A percentile compares a stretch with the other conserved stretches of the same genome.
Evolutionary conservation across 2,888 invertebrate genomes (phyloP).

Genomic region (Tetropium fuscum): DNA sequence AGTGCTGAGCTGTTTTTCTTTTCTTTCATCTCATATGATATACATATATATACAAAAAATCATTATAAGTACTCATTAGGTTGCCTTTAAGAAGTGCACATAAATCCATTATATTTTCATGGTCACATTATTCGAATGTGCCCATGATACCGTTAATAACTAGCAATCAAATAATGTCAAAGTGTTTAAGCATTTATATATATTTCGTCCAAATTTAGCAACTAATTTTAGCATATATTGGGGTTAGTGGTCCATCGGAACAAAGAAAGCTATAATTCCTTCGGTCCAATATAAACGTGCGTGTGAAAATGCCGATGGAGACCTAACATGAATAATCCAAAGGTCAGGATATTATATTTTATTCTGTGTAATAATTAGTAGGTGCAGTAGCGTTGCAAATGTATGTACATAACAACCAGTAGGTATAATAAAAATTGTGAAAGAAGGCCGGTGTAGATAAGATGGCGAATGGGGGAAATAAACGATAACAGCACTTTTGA

Average conservation of each 20-base stretch:
- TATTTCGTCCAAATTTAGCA: background rate
- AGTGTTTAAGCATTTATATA: background rate
- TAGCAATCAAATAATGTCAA: background rate
- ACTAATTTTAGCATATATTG: slow-evolving; percentile 47
- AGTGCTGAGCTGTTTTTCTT: too few species aligned
- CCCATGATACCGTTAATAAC: background rate
- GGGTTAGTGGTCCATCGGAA: slow-evolving; percentile 52
- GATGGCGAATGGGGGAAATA: too few species aligned
- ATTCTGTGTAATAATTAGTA: background rate
- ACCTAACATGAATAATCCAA: slow-evolving; percentile 10
- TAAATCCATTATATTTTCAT: slow-evolving; percentile 13
- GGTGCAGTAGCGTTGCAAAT: too few species aligned
- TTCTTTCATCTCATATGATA: too few species aligned
- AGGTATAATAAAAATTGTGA: background rate
- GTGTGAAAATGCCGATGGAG: slow-evolving; percentile 19
- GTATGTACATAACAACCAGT: too few species aligned
- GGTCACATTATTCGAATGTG: background rate
- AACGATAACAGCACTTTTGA: too few species aligned
- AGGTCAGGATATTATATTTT: slow-evolving; percentile 1
- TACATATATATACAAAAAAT: too few species aligned
- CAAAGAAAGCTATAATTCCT: slow-evolving; percentile 41
- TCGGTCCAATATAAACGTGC: slow-evolving; percentile 35
- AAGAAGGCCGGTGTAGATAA: too few species aligned
- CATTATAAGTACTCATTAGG: too few species aligned
- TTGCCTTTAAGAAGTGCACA: background rate